These are phyloP conservation scores for Popillia japonica DNA, from an alignment of 1,140 invertebrate species.

Conservation along the genomic window DNA sequence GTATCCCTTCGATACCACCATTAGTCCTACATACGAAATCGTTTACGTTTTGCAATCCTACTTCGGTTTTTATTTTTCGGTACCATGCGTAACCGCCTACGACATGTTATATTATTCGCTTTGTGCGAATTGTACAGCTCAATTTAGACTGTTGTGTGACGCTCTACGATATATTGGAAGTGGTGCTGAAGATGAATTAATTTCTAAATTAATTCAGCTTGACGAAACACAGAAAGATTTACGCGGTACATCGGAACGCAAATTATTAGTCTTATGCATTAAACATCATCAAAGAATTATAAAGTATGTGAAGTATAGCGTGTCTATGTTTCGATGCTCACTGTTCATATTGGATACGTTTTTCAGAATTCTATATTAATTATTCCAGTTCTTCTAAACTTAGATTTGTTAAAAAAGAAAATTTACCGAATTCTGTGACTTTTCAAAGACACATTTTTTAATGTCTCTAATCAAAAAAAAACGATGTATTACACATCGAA, in stretches of 20 bases:
- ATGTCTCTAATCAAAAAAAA: too few species aligned
- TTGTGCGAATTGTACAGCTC: not conserved
- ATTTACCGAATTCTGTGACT: too few species aligned
- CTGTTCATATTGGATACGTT: too few species aligned
- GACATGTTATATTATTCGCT: not conserved
- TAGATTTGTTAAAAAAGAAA: too few species aligned
- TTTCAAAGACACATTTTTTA: too few species aligned
- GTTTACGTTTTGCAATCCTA: not conserved
- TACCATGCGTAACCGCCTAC: not conserved
- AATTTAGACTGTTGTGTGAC: not conserved
- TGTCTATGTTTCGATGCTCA: too few species aligned
- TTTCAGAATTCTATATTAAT: too few species aligned
- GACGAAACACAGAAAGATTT: not conserved
- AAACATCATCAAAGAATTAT: not conserved
- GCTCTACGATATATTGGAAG: not conserved
- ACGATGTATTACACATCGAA: too few species aligned
- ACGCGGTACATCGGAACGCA: not conserved
- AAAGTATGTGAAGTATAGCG: too few species aligned
- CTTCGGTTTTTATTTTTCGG: not conserved
- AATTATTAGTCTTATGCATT: not conserved
- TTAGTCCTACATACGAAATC: not conserved
- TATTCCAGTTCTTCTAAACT: too few species aligned
- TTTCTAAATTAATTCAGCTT: not conserved
- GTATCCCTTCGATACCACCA: slow-evolving; percentile 1
- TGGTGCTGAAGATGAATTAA: not conserved